Evolutionary conservation across 2,113 vertebrate genomes (phyloP), one percentile per base, ranked within the genome.

Genomic region (Promerops cafer): DNA sequence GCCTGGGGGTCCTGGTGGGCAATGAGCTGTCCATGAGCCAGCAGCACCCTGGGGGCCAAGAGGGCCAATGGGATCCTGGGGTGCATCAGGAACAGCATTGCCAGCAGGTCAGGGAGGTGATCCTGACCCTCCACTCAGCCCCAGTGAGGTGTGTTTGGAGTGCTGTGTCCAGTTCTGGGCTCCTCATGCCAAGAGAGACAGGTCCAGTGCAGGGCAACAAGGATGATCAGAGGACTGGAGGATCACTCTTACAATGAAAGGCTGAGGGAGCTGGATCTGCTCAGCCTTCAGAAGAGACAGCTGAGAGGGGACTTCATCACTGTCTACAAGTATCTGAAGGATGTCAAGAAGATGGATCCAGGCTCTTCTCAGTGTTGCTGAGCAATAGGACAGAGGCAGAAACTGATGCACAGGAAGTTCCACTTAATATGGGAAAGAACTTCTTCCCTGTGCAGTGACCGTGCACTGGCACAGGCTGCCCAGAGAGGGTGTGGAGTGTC

Each of bases 121-220:
- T 33, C 45, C 63, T 60, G 71, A 9, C 17, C 27, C 12, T 10
- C 37, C 9, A 7, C 33, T 33, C 39, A 30, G 39, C 45, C 37
- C 33, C 14, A 7, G 5, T 5, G 63, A 69, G 72, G 16, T 0
- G 2, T 7, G 8, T 16, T 5, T 44, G 28, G 7, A 45, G 27
- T 19, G 28, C 54, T 45, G 54, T n/a, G 63, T 6, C 39, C 33
- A 24, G 28, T 3, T 39, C 56, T 52, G 72, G 22, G 63, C 63
- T 87, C 56, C n/a, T 54, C 56, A n/a, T 39, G 9, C 63, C 40
- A 40, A 26, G 60, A n/a, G 0, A 66, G n/a, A 54, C 4, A 24
- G 9, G 20, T 17, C 19, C 56, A 65, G 42, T 13, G 13, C 2
- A 5, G 23, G 18, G 33, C 3, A 63, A 22, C 9, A 47, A 23